Conservation (phyloP, 2,113 vertebrate genomes). For the Phyllopteryx taeniolatus region DNA sequence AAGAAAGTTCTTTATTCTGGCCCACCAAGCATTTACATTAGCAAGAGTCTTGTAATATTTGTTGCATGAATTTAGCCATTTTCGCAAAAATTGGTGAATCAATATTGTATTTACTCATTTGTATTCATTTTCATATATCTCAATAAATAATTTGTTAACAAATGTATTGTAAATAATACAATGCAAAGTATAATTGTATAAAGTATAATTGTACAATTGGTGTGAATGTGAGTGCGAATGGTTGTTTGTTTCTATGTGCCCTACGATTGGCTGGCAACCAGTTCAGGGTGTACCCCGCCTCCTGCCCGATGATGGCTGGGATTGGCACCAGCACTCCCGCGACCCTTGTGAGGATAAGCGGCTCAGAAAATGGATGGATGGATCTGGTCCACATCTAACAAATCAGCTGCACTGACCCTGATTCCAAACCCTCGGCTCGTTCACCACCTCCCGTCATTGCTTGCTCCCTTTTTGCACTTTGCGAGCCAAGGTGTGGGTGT, state of each 20-base stretch:
- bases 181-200: too few relatives aligned
- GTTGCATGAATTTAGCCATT: neutral
- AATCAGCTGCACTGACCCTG: neutral
- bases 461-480: neutral
- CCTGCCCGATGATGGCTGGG: too few relatives aligned
- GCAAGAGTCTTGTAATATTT: neutral
- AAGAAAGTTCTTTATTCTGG: neutral
- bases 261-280: too few relatives aligned
- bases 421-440: neutral
- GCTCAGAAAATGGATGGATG: too few relatives aligned
- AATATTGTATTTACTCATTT: neutral
- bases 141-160: neutral
- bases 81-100: neutral
- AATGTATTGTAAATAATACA: too few relatives aligned
- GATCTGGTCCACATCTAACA: neutral
- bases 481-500: slow-evolving; percentile 64
- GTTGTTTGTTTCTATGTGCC: too few relatives aligned
- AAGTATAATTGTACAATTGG: too few relatives aligned
- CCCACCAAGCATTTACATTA: neutral
- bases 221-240: too few relatives aligned
- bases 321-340: too few relatives aligned
- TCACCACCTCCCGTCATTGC: neutral
- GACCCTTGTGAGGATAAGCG: too few relatives aligned
- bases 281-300: too few relatives aligned
- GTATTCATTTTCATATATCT: neutral